Evolutionary conservation across 1,140 invertebrate species (phyloP), one percentile per base, ranked within the genome.

Genomic region (Scaptomyza hsui): DNA sequence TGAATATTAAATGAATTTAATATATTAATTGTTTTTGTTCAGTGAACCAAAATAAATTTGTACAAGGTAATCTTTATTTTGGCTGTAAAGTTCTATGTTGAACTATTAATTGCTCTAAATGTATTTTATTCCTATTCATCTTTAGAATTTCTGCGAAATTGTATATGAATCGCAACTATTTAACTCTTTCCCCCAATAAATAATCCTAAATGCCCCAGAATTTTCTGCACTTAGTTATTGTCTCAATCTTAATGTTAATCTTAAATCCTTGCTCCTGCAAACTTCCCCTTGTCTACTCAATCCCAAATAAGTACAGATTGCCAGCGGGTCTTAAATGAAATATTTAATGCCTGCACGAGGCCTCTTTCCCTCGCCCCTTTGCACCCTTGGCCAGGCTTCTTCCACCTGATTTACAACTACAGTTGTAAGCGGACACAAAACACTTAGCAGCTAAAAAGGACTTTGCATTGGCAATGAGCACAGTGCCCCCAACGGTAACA

Each of bases 361-460:
- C 16, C 4, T 35, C 13, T 10, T 26, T 37, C 15, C 26, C 26
- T 6, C 26, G 2, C 6, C 2, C 26, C 13, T 9, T 10, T 45
- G 29, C 29, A 16, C 3, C 13, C 18, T 35, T 32, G 26, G 4
- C 18, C 10, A 37, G 67, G 55, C 68, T 70, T 70, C 45, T 48
- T 70, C 35, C 47, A 65, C 56, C 64, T 85, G 73, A 86, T 77
- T 85, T 86, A 68, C 73, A 78, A 63, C 77, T 75, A 88, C 78
- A 85, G 86, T 85, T 72, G 81, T 86, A 77, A 88, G 74, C 67
- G 64, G 82, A 86, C 73, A 72, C 82, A 81, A 78, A 86, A 81
- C 81, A 86, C 81, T 86, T 88, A 86, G 81, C 82, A 81, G 81
- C 82, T 88, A 71, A 85, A 86, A 86, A 63, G 76, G 77, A 88